These are phyloP conservation scores for Merodon equestris DNA, from an alignment of 2,888 invertebrate species.

Conservation along the genomic window DNA sequence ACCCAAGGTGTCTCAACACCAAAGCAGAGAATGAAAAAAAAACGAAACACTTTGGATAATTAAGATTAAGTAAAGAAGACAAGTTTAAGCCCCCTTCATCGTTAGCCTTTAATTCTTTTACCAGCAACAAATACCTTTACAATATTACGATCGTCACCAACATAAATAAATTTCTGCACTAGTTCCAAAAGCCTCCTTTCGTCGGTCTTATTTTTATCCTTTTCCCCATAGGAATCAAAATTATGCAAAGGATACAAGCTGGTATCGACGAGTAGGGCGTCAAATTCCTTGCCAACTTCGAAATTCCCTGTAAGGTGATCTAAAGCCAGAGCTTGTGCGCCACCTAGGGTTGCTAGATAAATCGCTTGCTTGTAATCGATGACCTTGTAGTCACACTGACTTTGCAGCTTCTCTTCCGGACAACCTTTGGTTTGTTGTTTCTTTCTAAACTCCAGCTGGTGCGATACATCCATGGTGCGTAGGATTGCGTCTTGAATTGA, in stretches of 20 bases:
- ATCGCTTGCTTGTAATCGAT: conserved; percentile 88
- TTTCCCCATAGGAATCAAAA: conserved; percentile 73
- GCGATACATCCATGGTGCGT: conserved; percentile 86
- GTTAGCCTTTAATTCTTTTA: conserved; percentile 78
- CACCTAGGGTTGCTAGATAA: conserved; percentile 91
- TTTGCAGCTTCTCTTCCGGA: background rate
- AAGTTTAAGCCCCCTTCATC: too few relatives aligned
- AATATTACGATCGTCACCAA: conserved; percentile 92
- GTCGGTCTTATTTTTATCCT: conserved; percentile 70
- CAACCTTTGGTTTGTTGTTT: conserved; percentile 75
- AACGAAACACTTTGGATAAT: too few relatives aligned
- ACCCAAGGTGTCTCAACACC: too few relatives aligned
- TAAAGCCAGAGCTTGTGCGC: conserved; percentile 89
- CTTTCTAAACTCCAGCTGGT: conserved; percentile 82
- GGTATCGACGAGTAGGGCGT: conserved; percentile 89
- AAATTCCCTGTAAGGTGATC: conserved; percentile 90
- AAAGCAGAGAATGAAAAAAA: too few relatives aligned
- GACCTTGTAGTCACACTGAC: conserved; percentile 76
- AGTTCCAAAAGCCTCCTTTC: conserved; percentile 81
- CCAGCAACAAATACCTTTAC: conserved; percentile 87
- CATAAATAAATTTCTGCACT: conserved; percentile 87
- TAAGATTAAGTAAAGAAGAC: too few relatives aligned
- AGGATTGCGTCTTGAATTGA: conserved; percentile 88
- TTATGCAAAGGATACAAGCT: conserved; percentile 81
- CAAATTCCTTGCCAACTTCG: conserved; percentile 89